Percentiles rank a stretch among this genome's conserved stretches.
Conservation (phyloP, 2,113 vertebrate species). For the Odocoileus virginianus region DNA sequence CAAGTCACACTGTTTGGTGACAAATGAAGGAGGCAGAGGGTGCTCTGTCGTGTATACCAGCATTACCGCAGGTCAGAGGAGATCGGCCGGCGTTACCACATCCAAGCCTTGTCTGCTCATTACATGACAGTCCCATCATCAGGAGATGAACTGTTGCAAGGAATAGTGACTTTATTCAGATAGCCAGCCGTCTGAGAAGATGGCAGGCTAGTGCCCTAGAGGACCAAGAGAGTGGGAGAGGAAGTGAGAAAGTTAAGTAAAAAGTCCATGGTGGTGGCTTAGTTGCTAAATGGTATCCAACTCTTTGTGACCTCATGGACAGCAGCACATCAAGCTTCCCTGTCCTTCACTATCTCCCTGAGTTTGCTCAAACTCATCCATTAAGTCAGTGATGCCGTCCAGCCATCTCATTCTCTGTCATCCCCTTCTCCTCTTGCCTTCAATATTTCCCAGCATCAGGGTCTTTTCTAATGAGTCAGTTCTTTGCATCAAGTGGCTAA, state of each 20-base stretch:
- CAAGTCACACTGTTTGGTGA: fast-evolving
- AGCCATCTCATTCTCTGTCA: background rate
- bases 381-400: background rate
- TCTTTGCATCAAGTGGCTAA: background rate
- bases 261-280: background rate
- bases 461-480: background rate
- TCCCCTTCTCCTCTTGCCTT: background rate
- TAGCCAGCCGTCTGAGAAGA: background rate
- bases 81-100: background rate
- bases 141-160: background rate
- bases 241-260: background rate
- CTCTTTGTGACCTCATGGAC: background rate
- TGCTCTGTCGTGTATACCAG: fast-evolving
- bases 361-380: background rate
- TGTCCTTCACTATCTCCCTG: background rate
- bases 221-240: background rate
- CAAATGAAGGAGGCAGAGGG: fast-evolving
- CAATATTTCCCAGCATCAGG: background rate
- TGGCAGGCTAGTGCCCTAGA: background rate
- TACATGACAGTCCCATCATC: background rate
- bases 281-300: background rate
- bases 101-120: background rate
- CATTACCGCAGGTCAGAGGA: fast-evolving
- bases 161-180: background rate
- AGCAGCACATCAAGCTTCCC: background rate